Evolutionary conservation across 2,888 invertebrate species (phyloP), one percentile per base, ranked within the genome.

Genomic region (Hydraecia micacea): DNA sequence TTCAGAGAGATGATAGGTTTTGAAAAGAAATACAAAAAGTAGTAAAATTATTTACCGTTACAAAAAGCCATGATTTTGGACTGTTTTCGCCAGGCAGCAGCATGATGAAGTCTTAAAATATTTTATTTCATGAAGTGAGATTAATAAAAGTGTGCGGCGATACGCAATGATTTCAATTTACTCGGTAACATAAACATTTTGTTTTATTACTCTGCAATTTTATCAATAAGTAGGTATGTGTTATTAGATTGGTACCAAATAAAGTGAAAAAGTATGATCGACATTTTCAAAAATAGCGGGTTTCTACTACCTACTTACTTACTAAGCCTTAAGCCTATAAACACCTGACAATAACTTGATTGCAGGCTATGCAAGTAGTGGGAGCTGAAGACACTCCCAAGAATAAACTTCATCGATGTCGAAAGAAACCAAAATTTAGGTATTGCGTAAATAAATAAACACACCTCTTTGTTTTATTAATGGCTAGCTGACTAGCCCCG

Each of bases 141-240:
- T 80, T 86, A 84, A 79, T 81, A 83, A 76, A 70, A 85, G 86
- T 76, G 72, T 75, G 62, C 81, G 80, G 84, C 86, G 93, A 88
- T 91, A 83, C 89, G 95, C 91, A 86, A 78, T 94, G 94, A 89
- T 92, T 94, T 95, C 94, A 93, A 95, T 94, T 92, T 91, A 62
- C 86, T 84, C 46, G 69, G 71, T 81, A 88, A 89, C 89, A 78
- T 89, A 89, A 89, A 89, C 87, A 87, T 86, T 84, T 79, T 77
- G 77, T 87, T 91, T 90, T 81, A 89, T 84, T 78, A 42, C 77
- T 60, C 39, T 58, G 46, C 32, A 71, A 79, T 87, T 77, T 79
- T 75, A 77, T 79, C 68, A 76, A 69, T 79, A 63, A 7, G 55
- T 36, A 73, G 21, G 63, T 36, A 74, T 63, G n/a, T 42, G 83